These are phyloP conservation scores for Aporophyla nigra DNA, from an alignment of 2,888 invertebrate genomes.

Conservation along the genomic window DNA sequence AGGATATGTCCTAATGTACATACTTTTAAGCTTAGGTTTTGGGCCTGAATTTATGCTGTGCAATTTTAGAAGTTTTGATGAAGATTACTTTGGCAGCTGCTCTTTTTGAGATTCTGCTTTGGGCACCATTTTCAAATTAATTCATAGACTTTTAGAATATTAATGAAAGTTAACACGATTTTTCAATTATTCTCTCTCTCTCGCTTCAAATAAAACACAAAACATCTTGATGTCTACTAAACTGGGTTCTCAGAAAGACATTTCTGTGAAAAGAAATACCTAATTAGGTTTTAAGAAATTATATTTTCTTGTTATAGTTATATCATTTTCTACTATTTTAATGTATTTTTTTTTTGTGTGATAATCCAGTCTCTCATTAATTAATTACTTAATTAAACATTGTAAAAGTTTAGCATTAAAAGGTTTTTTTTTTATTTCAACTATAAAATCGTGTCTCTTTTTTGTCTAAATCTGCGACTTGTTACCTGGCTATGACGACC, in stretches of 20 bases:
- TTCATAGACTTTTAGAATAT: neutral
- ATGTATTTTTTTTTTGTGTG: neutral
- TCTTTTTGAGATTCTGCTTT: neutral
- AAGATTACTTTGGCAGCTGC: neutral
- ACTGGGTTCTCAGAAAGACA: neutral
- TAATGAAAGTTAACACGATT: neutral
- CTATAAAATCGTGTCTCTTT: too few relatives aligned
- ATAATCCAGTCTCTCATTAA: neutral
- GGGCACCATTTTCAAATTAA: neutral
- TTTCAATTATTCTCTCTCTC: neutral
- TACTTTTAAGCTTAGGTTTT: neutral
- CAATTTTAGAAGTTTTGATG: slow-evolving; percentile 4
- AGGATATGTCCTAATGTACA: slow-evolving; percentile 9
- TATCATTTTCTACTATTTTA: neutral
- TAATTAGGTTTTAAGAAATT: neutral
- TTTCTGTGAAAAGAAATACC: neutral
- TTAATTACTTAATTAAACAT: neutral
- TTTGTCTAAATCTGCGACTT: too few relatives aligned
- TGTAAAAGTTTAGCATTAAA: too few relatives aligned
- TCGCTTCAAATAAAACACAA: neutral
- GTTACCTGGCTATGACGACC: too few relatives aligned
- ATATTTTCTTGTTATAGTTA: neutral
- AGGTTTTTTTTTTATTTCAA: too few relatives aligned
- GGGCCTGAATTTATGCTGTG: neutral
- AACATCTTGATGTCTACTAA: neutral